Conservation (phyloP, 2,797 vertebrate species). For the Otus scops region DNA sequence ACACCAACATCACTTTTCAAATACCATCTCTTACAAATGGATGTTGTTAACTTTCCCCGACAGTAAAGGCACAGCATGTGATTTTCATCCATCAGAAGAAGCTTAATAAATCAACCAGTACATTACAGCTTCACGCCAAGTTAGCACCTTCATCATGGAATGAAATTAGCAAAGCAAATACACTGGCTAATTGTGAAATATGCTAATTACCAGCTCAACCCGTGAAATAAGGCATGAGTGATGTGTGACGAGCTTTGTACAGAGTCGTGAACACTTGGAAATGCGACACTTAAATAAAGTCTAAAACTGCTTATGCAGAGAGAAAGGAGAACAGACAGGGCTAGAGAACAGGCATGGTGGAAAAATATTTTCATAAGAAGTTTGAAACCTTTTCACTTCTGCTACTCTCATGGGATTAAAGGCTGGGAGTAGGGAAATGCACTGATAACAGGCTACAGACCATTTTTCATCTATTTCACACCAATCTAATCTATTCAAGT, state of each 20-base stretch:
- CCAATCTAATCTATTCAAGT: conserved; percentile 28
- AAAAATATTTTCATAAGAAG: conserved; percentile 57
- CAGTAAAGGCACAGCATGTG: conserved; percentile 73
- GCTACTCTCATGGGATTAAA: conserved; percentile 37
- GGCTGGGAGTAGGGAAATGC: conserved; percentile 36
- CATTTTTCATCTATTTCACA: conserved; percentile 56
- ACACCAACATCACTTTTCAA: conserved; percentile 78
- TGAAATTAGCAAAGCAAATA: conserved; percentile 82
- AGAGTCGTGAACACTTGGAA: conserved; percentile 75
- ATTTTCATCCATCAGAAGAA: conserved; percentile 73
- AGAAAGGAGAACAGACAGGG: conserved; percentile 70
- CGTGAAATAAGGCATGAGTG: conserved; percentile 79
- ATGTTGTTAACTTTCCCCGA: conserved; percentile 74
- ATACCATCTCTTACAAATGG: conserved; percentile 76
- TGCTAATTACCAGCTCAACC: conserved; percentile 79
- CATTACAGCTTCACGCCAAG: conserved; percentile 79
- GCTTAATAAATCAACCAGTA: conserved; percentile 80
- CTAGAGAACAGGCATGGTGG: conserved; percentile 53
- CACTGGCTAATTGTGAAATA: conserved; percentile 79
- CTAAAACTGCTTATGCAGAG: conserved; percentile 75
- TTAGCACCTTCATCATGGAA: conserved; percentile 80
- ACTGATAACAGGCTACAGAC: conserved; percentile 23
- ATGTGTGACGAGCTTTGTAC: conserved; percentile 70
- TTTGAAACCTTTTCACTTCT: conserved; percentile 62
- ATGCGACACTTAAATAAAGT: conserved; percentile 79